Evolutionary conservation across 2,113 vertebrate species (phyloP), one percentile per base, ranked within the genome.

Genomic region (Corydoras maculifer): DNA sequence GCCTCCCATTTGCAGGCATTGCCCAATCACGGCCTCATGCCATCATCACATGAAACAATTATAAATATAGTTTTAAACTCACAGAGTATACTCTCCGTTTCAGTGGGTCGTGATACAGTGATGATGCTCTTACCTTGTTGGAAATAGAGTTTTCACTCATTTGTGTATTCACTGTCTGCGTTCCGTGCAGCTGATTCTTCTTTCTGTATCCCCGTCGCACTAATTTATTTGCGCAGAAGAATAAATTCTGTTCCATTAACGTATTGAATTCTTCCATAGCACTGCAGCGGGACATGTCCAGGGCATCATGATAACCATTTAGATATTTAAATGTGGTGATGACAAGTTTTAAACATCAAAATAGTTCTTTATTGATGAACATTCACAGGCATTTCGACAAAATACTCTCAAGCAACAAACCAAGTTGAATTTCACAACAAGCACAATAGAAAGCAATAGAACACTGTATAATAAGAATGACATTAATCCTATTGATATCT

Each of bases 191-290:
- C 62, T 77, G 71, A 80, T 82, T 70, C 70, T 75, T 55, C 81
- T 70, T 75, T 58, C 76, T 84, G 82, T 85, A 54, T n/a, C 74
- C 63, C 72, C 84, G 79, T 78, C 76, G 61, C 74, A 10, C 81
- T 63, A 87, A 89, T 89, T 89, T 87, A 85, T 89, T 86, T 86
- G 75, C 83, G 83, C 69, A 70, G 69, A 85, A 84, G 86, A 88
- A 87, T 80, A 77, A 81, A 66, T 15, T 57, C 14, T 29, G 50
- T 32, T 2, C 12, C 13, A 62, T 55, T 70, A 1, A 43, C 65
- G 12, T 51, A 8, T 62, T 43, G 7, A 43, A 4, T 43, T 43
- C 4, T 43, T 43, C 7, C 35, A 43, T 5, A 43, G 35, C 35
- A 4, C 35, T 43, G 7, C 35, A 43, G 35, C 35, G 35, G 35